Base-by-base conservation (phyloP, 2,797 vertebrate species). In the Cyclopterus lumpus region DNA sequence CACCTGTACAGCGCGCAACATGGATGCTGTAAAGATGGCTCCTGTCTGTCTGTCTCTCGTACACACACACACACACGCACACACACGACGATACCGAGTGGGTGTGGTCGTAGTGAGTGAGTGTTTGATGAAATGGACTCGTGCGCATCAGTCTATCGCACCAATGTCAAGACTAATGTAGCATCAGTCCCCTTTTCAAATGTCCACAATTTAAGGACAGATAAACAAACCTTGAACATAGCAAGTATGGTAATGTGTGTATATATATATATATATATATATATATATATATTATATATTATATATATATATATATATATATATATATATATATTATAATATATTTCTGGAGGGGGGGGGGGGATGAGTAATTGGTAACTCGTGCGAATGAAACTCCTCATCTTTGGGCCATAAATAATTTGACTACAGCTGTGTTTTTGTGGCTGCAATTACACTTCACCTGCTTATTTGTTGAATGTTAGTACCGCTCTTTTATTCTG, bases 1-100 rank as follows among this genome's bases (percentile, higher is more conserved):
- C 91, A 93, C 92, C 88, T 94, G 91, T 88, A 51, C 69, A 22
- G 58, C 36, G 2, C 30, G 60, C 74, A 90, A 86, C 80, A 89
- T 82, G 83, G 87, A 88, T 55, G 82, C 86, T 80, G 53, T 71
- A 84, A 89, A 89, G 75, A 91, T 85, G 82, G 85, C 88, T 77
- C 88, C 78, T 80, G 34, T 73, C 38, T 75, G 65, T n/a, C 60
- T 75, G 38, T 32, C 34, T 34, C 12, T 49, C 46, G 2, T 7
- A 44, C 42, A 71, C 53, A 18, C 42, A 44, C 15, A 16, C 51
- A 16, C 42, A 44, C 15, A 18, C 53, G 44, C 42, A 71, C 53
- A 46, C 42, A 69, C 53, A 46, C 42, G 14, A 18, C 1, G 64
- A 61, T 36, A 70, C 18, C 0, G 38, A 36, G 51, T 63, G 46